Evolutionary conservation across 2,797 vertebrate species (phyloP).

Genomic region (Coendou prehensilis): DNA sequence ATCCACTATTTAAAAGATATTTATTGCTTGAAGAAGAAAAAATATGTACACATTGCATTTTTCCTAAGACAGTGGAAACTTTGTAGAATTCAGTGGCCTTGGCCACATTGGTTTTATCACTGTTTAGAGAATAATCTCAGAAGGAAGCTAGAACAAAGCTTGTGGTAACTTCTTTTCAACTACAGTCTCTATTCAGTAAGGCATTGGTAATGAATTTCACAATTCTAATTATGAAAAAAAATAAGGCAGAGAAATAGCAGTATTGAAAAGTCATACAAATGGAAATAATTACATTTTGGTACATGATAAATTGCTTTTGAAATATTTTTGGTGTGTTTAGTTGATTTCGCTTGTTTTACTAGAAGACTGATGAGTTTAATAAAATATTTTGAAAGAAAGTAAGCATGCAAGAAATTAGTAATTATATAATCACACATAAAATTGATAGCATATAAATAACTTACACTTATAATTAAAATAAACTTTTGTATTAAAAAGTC

Average conservation of each 20-base stretch:
- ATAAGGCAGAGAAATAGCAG: not conserved
- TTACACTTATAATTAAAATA: not conserved
- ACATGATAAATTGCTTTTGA: not conserved
- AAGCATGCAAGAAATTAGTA: not conserved
- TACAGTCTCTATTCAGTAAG: not conserved
- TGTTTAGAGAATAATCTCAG: not conserved
- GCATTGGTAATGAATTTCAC: not conserved
- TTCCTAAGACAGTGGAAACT: not conserved
- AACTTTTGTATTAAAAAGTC: not conserved
- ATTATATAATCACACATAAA: not conserved
- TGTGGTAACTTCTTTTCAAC: not conserved
- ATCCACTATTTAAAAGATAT: slow-evolving; percentile 7
- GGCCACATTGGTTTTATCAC: not conserved
- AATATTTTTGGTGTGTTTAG: not conserved
- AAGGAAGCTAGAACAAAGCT: not conserved
- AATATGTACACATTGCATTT: not conserved
- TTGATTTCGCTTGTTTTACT: not conserved
- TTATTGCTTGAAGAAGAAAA: slow-evolving; percentile 11
- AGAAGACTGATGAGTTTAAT: not conserved
- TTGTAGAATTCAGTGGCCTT: not conserved
- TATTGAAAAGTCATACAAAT: not conserved
- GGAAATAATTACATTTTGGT: not conserved
- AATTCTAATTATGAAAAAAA: not conserved
- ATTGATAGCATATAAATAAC: not conserved
- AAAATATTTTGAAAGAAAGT: not conserved